These are phyloP conservation scores for Argyresthia goedartella DNA, from an alignment of 2,888 invertebrate genomes.

Conservation along the genomic window DNA sequence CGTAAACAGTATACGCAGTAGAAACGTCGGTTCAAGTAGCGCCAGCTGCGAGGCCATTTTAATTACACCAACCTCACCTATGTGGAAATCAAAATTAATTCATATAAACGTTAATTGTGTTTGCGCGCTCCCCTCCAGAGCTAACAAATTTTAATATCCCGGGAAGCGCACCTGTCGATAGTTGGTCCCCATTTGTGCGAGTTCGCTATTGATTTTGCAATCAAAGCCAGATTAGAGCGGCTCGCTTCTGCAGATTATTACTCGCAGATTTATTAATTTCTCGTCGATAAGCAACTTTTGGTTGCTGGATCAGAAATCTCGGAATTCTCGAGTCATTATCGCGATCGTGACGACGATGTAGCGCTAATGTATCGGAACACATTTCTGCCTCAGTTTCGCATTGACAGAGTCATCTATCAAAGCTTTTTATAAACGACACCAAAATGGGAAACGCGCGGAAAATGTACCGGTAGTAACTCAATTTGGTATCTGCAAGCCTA, in stretches of 20 bases:
- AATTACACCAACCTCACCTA: not conserved
- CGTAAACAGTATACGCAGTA: no score
- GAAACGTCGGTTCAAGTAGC: not conserved
- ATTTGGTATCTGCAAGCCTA: no score
- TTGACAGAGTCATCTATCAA: no score
- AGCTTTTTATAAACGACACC: no score
- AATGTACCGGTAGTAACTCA: no score
- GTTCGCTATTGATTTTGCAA: slow-evolving; percentile 57
- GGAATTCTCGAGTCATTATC: not conserved
- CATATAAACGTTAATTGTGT: slow-evolving; percentile 1
- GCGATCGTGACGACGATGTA: not conserved
- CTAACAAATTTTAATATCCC: slow-evolving; percentile 48
- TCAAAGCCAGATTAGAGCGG: slow-evolving; percentile 48
- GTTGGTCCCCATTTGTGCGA: slow-evolving; percentile 24
- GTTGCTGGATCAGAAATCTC: not conserved
- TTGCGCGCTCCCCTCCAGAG: not conserved
- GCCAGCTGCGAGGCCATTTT: not conserved
- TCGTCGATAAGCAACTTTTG: not conserved
- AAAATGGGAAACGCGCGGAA: no score
- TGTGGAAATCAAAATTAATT: not conserved
- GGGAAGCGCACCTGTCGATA: slow-evolving; percentile 43
- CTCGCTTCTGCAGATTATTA: slow-evolving; percentile 29
- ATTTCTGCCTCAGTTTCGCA: not conserved
- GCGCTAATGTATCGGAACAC: no score
- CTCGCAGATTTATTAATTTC: slow-evolving; percentile 13